Percentiles rank a stretch among this genome's conserved stretches.
These are phyloP conservation scores for Chymomyza procnemis DNA, from an alignment of 2,888 invertebrate species.

Conservation along the genomic window DNA sequence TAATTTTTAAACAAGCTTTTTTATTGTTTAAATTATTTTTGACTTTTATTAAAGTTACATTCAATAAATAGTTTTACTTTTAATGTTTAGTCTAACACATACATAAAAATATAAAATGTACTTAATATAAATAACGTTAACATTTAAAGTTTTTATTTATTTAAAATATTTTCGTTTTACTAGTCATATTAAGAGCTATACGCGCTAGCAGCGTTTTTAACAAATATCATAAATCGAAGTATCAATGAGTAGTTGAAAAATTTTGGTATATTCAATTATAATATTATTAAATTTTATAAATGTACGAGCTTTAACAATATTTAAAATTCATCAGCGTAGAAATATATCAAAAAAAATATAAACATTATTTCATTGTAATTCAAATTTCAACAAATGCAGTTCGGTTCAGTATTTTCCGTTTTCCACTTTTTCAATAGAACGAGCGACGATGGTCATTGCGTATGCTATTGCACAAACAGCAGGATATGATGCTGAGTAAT, in stretches of 20 bases:
- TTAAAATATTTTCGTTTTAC: no score
- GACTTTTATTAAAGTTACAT: not conserved
- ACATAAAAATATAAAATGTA: not conserved
- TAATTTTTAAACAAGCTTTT: not conserved
- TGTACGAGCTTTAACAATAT: not conserved
- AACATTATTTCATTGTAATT: slow-evolving; percentile 8
- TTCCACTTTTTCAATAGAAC: slow-evolving; percentile 75
- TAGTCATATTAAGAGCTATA: no score
- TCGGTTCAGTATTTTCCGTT: slow-evolving; percentile 1
- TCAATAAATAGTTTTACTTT: not conserved
- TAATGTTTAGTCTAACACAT: not conserved
- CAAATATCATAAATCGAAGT: not conserved
- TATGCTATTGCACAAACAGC: slow-evolving; percentile 91
- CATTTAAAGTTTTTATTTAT: not conserved
- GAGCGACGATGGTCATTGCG: slow-evolving; percentile 88
- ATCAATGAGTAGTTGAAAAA: not conserved
- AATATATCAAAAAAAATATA: not conserved
- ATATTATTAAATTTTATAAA: not conserved
- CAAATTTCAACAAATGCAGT: slow-evolving; percentile 41
- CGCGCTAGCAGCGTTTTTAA: not conserved
- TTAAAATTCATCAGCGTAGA: not conserved
- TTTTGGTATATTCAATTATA: not conserved
- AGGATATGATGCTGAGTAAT: slow-evolving; percentile 87
- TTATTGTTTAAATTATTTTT: not conserved
- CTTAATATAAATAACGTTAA: slow-evolving; percentile 1